Base-by-base conservation (phyloP, 2,113 vertebrate species). In the Ciconia stormi region DNA sequence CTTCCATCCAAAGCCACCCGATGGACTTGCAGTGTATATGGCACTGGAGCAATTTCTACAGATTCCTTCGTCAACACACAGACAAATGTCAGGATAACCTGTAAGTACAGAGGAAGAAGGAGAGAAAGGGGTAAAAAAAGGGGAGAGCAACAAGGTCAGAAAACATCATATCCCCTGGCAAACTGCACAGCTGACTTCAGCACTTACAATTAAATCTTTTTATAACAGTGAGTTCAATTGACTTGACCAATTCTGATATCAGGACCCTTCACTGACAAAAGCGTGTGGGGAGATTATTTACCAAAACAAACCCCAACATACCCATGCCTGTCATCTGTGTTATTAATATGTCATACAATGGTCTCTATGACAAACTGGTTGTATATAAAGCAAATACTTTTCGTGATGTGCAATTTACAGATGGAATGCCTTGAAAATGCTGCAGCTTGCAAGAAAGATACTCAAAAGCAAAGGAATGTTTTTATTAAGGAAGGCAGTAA, bases 31-130 rank as follows among this genome's bases (percentile, higher is more conserved):
- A 46, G 27, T 4, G 62, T 83, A 16, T 96, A 82, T 2, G 91
- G 84, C 42, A 87, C 50, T 27, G 90, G 78, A 78, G 82, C 10
- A 50, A 88, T 62, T 82, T 90, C 92, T 71, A 88, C 53, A 63
- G 95, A 93, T 81, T 94, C 96, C 17, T 83, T 95, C 1, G 9
- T 91, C 62, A 94, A 46, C 67, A 87, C 10, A 10, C 88, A 94
- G 74, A 90, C 38, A 47, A 97, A 96, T 22, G 52, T 93, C 70
- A 97, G 16, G 62, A 93, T 63, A 67, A 97, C 67, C 97, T 97
- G 83, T 46, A 94, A 93, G 91, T 3, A 93, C 13, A 71, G 58
- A 52, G n/a, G n/a, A 19, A 67, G 38, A 66, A 34, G 32, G 36
- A 67, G 32, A 65, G 16, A 56, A 16, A 67, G 30, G 30, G 40